These are phyloP conservation scores for Tribolium castaneum DNA, from an alignment of 1,140 invertebrate genomes.

Conservation along the genomic window DNA sequence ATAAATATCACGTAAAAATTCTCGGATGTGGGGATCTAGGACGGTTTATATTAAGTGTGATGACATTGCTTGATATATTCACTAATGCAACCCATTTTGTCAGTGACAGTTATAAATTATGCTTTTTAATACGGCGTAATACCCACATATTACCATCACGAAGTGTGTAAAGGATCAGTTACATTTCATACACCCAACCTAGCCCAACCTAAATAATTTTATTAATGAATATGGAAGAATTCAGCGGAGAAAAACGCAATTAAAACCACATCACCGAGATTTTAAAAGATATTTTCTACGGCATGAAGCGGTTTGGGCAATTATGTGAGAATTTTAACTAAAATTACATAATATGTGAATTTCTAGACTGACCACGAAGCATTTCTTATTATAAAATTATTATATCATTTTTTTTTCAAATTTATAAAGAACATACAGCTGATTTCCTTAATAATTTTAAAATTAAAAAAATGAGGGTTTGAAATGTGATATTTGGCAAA, in stretches of 20 bases:
- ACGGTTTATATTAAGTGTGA: constrained; percentile 31
- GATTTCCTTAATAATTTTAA: no score
- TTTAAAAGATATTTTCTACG: neutral
- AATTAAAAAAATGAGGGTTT: no score
- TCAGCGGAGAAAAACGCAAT: neutral
- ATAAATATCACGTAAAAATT: neutral
- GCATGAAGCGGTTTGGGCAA: no score
- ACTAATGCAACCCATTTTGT: constrained; percentile 51
- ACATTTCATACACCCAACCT: neutral
- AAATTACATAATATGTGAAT: no score
- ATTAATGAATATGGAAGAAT: constrained; percentile 11
- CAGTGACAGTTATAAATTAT: constrained; percentile 52
- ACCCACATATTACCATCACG: constrained; percentile 9
- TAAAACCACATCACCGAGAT: neutral
- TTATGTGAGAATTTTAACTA: neutral
- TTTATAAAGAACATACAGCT: no score
- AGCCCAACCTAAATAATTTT: constrained; percentile 4
- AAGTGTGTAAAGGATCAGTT: constrained; percentile 8
- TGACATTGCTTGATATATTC: constrained; percentile 42
- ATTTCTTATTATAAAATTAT: no score
- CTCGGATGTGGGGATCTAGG: neutral
- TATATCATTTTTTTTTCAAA: no score
- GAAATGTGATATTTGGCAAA: no score
- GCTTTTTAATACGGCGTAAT: constrained; percentile 45
- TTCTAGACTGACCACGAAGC: no score